Evolutionary conservation across 2,113 vertebrate genomes (phyloP).

Genomic region (Paedocypris sp.): DNA sequence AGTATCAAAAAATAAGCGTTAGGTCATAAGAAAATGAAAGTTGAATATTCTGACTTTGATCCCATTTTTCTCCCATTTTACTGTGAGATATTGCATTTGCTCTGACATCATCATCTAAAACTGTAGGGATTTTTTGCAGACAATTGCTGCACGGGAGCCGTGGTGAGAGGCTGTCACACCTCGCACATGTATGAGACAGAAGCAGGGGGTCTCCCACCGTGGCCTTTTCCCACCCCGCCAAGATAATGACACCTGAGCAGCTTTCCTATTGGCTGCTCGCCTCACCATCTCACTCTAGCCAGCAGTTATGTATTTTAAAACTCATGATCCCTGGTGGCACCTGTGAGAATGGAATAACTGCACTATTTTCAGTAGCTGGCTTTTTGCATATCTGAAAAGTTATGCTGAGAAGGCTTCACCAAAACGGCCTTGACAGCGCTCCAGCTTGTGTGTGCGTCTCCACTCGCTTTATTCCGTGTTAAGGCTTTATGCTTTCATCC

Average conservation of each 20-base stretch:
- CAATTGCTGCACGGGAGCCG: constrained; percentile 6
- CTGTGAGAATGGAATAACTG: constrained; percentile 31
- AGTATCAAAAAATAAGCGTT: not conserved
- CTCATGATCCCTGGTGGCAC: constrained; percentile 34
- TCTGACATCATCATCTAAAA: constrained; percentile 16
- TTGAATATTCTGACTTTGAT: constrained; percentile 10
- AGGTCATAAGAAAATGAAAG: constrained; percentile 1
- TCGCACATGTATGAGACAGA: constrained; percentile 29
- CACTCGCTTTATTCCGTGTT: not conserved
- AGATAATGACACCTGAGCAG: constrained; percentile 39
- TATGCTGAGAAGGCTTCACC: not conserved
- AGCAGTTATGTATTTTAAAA: constrained; percentile 38
- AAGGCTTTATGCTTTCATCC: constrained; percentile 20
- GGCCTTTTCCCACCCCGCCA: constrained; percentile 39
- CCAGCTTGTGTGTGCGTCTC: constrained; percentile 18
- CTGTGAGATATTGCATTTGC: constrained; percentile 9
- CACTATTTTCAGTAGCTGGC: constrained; percentile 24
- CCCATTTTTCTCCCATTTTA: not conserved
- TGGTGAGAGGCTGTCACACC: constrained; percentile 29
- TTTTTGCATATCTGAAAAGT: constrained; percentile 21
- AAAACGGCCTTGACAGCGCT: constrained; percentile 19
- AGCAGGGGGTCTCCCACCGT: constrained; percentile 20
- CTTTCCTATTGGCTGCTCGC: constrained; percentile 29
- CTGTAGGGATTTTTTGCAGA: not conserved
- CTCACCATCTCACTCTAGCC: constrained; percentile 25